Conservation (phyloP, 2,888 invertebrate species). For the Apodemia duryi region DNA sequence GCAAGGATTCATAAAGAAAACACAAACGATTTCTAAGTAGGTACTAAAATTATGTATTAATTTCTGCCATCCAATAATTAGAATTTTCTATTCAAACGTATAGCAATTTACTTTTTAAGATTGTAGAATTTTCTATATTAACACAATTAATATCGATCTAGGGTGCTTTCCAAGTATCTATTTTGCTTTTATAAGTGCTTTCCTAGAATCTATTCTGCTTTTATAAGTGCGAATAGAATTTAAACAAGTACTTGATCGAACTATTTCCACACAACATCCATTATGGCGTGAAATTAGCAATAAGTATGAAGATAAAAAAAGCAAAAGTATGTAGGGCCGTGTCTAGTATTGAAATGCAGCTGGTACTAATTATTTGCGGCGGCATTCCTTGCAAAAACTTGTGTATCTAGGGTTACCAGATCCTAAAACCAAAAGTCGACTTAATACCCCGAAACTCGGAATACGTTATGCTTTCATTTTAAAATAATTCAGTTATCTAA, state of each 20-base stretch:
- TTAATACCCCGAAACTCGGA: not conserved
- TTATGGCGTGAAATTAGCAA: conserved; percentile 21
- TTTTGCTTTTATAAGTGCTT: not conserved
- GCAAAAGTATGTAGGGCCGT: conserved; percentile 28
- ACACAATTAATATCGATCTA: not conserved
- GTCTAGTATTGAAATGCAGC: conserved; percentile 34
- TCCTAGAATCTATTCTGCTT: not conserved
- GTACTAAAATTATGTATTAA: too few relatives aligned
- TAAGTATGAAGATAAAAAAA: conserved; percentile 14
- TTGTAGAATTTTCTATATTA: not conserved
- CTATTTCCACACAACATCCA: conserved; percentile 1
- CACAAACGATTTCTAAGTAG: too few relatives aligned
- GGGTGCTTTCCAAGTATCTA: not conserved
- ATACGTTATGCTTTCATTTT: too few relatives aligned
- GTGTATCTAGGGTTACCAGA: conserved; percentile 9
- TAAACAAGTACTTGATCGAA: not conserved
- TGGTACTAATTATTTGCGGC: conserved; percentile 37
- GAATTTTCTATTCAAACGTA: not conserved
- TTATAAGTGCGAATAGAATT: not conserved
- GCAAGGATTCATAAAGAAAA: too few relatives aligned
- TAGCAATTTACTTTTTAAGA: too few relatives aligned
- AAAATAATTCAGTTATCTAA: too few relatives aligned
- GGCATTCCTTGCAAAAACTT: conserved; percentile 37
- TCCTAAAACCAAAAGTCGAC: not conserved
- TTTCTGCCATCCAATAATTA: too few relatives aligned